Evolutionary conservation across 2,888 invertebrate genomes (phyloP), one percentile per base, ranked within the genome.

Genomic region (Pegoplata infirma): DNA sequence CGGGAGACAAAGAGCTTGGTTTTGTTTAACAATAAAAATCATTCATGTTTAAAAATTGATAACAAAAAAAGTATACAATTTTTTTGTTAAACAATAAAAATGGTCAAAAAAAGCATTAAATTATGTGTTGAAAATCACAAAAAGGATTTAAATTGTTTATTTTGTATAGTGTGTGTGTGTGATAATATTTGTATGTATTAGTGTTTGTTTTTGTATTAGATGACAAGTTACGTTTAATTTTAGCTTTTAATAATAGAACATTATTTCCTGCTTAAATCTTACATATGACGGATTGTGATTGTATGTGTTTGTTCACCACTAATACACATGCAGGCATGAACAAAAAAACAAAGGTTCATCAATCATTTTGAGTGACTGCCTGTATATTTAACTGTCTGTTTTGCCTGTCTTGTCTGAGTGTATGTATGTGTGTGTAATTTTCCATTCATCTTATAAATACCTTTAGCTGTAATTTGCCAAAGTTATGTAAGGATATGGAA

Each of bases 291-390:
- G 61, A 63, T 68, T 68, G 49, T 19, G 8, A 51, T 4, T 61
- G 19, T 36, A 36, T 36, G 19, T 10, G 21, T 40, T 7, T n/a
- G n/a, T n/a, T n/a, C n/a, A n/a, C n/a, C n/a, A n/a, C n/a, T n/a
- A n/a, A n/a, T n/a, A 21, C 32, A 32, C 64, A 47, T 51, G 5
- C 14, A 2, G 12, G 23, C 14, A 19, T 21, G 19, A 21, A n/a
- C 16, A 19, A 3, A 25, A 53, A 49, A 36, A 66, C 47, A 67
- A 69, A 63, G 21, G 32, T 63, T 79, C 61, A 79, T 79, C 79
- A 79, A 75, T 79, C 79, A 79, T 63, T 79, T 75, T 75, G 79
- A 79, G 56, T 79, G 75, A 75, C 75, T 75, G 71, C 49, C 56
- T 79, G 61, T 79, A 79, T 75, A 75, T 75, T 79, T 75, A 71